Evolutionary conservation across 2,113 vertebrate genomes (phyloP).

Genomic region (Alethe castanea): DNA sequence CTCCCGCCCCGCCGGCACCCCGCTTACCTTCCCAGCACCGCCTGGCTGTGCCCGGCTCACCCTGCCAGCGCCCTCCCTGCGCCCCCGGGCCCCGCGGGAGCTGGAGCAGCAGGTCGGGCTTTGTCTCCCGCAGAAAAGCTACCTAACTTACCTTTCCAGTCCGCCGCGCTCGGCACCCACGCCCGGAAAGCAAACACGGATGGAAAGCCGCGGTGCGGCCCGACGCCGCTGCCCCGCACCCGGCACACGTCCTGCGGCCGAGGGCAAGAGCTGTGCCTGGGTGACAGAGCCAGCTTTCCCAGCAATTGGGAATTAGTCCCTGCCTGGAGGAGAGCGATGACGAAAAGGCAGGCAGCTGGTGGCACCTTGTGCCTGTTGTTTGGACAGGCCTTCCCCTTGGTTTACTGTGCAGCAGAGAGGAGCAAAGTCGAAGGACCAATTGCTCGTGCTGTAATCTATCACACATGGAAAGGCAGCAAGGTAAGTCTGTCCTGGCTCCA

Average conservation of each 20-base stretch:
- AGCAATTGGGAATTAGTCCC: background rate
- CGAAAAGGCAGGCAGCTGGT: background rate
- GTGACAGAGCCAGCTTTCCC: background rate
- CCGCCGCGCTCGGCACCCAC: background rate
- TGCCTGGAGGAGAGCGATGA: background rate
- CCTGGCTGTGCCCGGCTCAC: background rate
- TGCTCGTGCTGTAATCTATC: background rate
- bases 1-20: background rate
- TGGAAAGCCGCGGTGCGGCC: background rate
- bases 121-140: background rate
- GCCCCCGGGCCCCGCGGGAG: background rate
- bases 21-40: background rate
- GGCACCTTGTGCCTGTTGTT: background rate
- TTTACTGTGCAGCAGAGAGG: background rate
- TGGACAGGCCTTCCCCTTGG: background rate
- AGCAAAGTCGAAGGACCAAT: background rate
- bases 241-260: background rate
- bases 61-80: background rate
- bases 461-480: background rate
- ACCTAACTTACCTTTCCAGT: slow-evolving; percentile 31
- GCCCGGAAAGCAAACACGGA: slow-evolving; percentile 32
- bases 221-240: background rate
- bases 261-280: background rate
- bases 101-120: background rate
- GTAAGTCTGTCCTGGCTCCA: no score